Evolutionary conservation across 2,888 invertebrate genomes (phyloP), one percentile per base, ranked within the genome.

Genomic region (Eupsilia transversa): DNA sequence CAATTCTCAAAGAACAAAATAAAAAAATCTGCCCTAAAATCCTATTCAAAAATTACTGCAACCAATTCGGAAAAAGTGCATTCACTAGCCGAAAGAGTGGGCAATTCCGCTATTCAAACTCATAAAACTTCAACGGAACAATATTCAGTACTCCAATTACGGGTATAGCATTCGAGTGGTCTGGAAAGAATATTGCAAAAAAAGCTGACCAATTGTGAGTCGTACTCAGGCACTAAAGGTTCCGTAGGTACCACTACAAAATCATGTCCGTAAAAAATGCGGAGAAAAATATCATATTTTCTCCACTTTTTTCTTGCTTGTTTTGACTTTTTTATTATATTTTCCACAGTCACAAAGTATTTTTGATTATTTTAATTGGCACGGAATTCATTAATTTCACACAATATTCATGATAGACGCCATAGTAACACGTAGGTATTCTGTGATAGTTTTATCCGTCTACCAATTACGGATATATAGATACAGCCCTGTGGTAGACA

Each of bases 81-180:
- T 87, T 84, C 79, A 72, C 60, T 72, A 61, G 17, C 73, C 77
- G 74, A 87, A 85, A 83, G 73, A 83, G 74, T 71, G 61, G 83
- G 83, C 83, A 76, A 88, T 87, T 79, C 38, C 64, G 73, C 86
- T 87, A 83, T 89, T 85, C 85, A 92, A 91, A 90, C 87, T 88
- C 86, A 86, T 90, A 90, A 90, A 92, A 90, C 86, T 91, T 87
- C 76, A 85, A 72, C 84, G 80, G 85, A 85, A 88, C 89, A 88
- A 89, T 91, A 90, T 91, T 88, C 91, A 90, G 89, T 87, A 87
- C 90, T 93, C 91, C 92, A 92, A 93, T 93, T 93, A 93, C 86
- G 82, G 89, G 85, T 86, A 88, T 90, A 88, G 89, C 87, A 87
- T 87, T 90, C 86, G 86, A 89, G 89, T 86, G 87, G 87, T 86